Base-by-base conservation (phyloP, 2,888 invertebrate species). In the Eupeodes luniger region DNA sequence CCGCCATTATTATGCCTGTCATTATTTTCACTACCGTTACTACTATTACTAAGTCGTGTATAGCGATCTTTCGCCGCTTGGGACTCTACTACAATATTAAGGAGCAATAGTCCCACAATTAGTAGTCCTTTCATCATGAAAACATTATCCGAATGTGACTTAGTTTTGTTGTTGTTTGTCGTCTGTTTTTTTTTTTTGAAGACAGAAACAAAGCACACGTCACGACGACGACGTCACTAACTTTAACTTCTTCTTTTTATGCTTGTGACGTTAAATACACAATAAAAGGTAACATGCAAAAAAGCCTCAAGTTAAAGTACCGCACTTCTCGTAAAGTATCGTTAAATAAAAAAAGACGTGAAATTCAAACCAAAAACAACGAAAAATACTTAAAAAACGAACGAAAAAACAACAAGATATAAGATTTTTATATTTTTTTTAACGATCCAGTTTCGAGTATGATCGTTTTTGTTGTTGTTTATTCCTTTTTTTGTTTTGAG, bases 101-200 rank as follows among this genome's bases (percentile, higher is more conserved):
- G 82, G 44, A 93, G 91, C 81, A 93, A 90, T 72, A 92, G 90
- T 90, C 92, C 86, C 85, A 92, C 90, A 44, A 91, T 90, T 84
- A 91, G 90, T 90, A 91, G 91, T 89, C 89, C 90, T 90, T 90
- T 91, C 92, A 92, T 92, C 90, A 90, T 91, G 89, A 89, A 85
- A 87, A 84, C 88, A 90, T 90, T 89, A 90, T 90, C 89, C 81
- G 86, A 75, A 85, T 72, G 80, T 82, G 64, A 84, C 66, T 66
- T 66, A 49, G 27, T 66, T 66, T 66, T 49, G 36, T 62, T 51
- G 19, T 78, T 67, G 57, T 78, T 27, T 27, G 27, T 27, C 27
- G 27, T 27, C 27, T 78, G 67, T 49, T 66, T 36, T 16, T 40
- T 4, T 19, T 34, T 69, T 19, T 0, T 4, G 40, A 9, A 5